Percentiles rank a stretch among this genome's conserved stretches.
These are phyloP conservation scores for Limnodromus scolopaceus DNA, from an alignment of 2,797 vertebrate genomes.

Conservation along the genomic window DNA sequence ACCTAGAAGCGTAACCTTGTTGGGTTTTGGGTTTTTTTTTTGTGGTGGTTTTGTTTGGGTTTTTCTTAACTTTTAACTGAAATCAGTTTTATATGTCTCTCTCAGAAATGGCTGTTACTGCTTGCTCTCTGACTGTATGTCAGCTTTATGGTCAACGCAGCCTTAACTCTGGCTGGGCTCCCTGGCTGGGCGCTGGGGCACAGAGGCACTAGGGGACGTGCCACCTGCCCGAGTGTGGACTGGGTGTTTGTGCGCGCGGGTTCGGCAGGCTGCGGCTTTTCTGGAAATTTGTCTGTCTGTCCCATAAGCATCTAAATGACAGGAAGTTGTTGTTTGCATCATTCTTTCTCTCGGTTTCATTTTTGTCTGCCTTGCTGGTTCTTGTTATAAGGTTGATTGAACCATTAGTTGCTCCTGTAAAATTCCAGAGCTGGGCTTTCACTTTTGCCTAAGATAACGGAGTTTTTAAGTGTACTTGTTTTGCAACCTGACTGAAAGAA, in stretches of 20 bases:
- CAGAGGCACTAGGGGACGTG: fast-evolving
- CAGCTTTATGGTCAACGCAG: background rate
- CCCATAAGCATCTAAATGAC: background rate
- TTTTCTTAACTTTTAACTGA: background rate
- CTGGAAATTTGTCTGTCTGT: background rate
- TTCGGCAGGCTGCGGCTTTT: background rate
- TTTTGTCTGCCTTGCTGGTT: background rate
- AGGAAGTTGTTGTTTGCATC: background rate
- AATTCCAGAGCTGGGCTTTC: background rate
- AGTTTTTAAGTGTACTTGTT: background rate
- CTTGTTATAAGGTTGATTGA: background rate
- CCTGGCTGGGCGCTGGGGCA: fast-evolving
- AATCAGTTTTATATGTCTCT: background rate
- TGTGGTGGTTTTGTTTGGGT: background rate
- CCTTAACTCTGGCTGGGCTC: background rate
- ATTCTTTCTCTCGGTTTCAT: background rate
- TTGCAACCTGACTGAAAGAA: background rate
- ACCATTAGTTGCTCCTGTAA: background rate
- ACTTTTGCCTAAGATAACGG: background rate
- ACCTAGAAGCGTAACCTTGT: background rate
- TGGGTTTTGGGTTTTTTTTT: no score
- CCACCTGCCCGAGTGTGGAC: fast-evolving
- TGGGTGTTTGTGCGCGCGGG: background rate
- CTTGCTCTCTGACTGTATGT: background rate
- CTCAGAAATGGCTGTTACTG: background rate